These are phyloP conservation scores for Junonia oenone DNA, from an alignment of 2,888 invertebrate species.

Conservation along the genomic window DNA sequence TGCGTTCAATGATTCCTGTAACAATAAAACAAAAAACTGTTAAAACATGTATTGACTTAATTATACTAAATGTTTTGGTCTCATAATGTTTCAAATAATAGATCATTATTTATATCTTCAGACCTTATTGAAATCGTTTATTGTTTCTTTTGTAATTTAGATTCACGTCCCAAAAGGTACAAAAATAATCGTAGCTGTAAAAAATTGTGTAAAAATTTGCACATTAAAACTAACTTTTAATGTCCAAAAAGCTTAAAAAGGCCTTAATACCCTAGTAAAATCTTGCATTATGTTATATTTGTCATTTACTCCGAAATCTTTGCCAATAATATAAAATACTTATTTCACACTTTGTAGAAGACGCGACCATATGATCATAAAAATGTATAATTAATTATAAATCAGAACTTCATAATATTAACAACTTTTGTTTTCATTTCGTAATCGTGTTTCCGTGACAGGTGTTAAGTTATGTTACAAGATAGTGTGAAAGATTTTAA, in stretches of 20 bases:
- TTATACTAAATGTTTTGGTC: not conserved
- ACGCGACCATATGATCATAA: not conserved
- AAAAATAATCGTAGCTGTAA: too few relatives aligned
- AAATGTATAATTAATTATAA: not conserved
- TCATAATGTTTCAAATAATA: not conserved
- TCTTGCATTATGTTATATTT: too few relatives aligned
- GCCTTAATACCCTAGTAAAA: too few relatives aligned
- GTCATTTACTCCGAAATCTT: too few relatives aligned
- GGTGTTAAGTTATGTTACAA: constrained; percentile 14
- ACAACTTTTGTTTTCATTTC: constrained; percentile 5
- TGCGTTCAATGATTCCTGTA: constrained; percentile 69
- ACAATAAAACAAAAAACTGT: constrained; percentile 38
- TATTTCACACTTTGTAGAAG: not conserved
- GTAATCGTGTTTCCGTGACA: constrained; percentile 7
- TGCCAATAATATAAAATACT: not conserved
- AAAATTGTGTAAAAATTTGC: too few relatives aligned
- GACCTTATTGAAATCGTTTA: too few relatives aligned
- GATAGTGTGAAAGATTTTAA: constrained; percentile 36
- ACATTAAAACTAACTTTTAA: too few relatives aligned
- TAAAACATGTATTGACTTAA: not conserved
- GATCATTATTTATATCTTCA: not conserved
- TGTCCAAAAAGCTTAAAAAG: too few relatives aligned
- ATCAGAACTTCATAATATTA: not conserved
- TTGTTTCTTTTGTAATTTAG: too few relatives aligned
- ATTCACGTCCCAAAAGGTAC: too few relatives aligned